Evolutionary conservation across 2,888 invertebrate species (phyloP), one percentile per base, ranked within the genome.

Genomic region (Orthonevra nobilis): DNA sequence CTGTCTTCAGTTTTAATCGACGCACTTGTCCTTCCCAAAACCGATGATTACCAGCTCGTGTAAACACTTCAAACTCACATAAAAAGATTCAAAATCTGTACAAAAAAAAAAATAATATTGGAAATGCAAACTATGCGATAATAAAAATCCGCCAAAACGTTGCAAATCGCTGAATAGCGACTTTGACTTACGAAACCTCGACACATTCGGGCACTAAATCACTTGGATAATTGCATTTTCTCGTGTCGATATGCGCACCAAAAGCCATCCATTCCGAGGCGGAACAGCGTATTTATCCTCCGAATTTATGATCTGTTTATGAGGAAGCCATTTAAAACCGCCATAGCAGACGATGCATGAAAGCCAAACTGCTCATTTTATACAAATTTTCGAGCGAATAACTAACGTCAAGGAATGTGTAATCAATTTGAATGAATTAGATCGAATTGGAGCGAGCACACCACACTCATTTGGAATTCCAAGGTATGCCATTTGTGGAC

Each of bases 251-350:
- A 9, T n/a, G 36, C 7, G 36, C 19, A 10, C 9, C 36, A 10
- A 3, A 7, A 20, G 34, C 7, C 6, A 32, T 20, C 44, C 20
- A 44, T 44, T 44, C 9, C 32, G 1, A 23, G 46, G 34, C 44
- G 23, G 60, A 26, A 60, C 23, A 17, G 15, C 14, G 23, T 26
- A 46, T 60, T 46, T 60, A 46, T 32, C 34, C 2, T 34, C 9
- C n/a, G 26, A 46, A 46, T 60, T 46, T 36, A 46, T 46, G 34
- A 60, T 46, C 46, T 36, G 46, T 60, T 60, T 44, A 58, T 30
- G 42, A 32, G 44, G n/a, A 19, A 14, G 26, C 12, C 15, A 44
- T 23, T 32, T 7, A 30, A 38, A 54, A 48, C 17, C 36, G 40
- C 42, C 42, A 15, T 17, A 17, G 56, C n/a, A n/a, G n/a, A n/a